Evolutionary conservation across 2,113 vertebrate genomes (phyloP).

Genomic region (Phaethornis superciliosus): DNA sequence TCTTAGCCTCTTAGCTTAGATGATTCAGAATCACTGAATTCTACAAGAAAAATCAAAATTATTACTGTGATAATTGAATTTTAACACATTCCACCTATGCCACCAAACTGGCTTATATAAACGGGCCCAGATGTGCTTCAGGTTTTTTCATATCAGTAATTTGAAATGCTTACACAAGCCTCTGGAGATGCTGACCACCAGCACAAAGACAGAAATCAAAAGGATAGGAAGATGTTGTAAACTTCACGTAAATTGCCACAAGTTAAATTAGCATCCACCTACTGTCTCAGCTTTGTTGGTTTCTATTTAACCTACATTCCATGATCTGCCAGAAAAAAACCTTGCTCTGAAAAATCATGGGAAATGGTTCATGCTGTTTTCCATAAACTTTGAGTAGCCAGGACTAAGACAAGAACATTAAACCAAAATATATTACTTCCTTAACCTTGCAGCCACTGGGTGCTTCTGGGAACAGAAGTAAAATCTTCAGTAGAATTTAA

Average conservation of each 20-base stretch:
- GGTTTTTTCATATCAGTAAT: not conserved
- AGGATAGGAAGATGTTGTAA: not conserved
- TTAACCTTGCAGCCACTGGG: not conserved
- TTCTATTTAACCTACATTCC: not conserved
- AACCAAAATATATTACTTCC: not conserved
- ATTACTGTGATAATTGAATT: not conserved
- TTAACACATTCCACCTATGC: not conserved
- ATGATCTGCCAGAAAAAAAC: not conserved
- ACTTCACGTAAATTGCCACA: not conserved
- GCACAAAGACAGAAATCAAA: not conserved
- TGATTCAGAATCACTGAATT: not conserved
- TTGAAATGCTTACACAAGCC: not conserved
- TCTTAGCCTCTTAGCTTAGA: too few relatives aligned
- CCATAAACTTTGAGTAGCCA: constrained; percentile 34
- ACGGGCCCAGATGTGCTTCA: not conserved
- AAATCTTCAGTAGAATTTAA: not conserved
- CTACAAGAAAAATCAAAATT: not conserved
- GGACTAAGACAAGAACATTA: not conserved
- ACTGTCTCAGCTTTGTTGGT: not conserved
- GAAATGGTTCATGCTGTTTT: not conserved
- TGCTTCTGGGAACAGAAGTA: not conserved
- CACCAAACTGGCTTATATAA: not conserved
- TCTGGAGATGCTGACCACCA: not conserved
- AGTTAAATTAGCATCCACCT: not conserved
- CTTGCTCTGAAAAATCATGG: not conserved